These are phyloP conservation scores for Papilio glaucus DNA, from an alignment of 1,140 invertebrate species.

Conservation along the genomic window DNA sequence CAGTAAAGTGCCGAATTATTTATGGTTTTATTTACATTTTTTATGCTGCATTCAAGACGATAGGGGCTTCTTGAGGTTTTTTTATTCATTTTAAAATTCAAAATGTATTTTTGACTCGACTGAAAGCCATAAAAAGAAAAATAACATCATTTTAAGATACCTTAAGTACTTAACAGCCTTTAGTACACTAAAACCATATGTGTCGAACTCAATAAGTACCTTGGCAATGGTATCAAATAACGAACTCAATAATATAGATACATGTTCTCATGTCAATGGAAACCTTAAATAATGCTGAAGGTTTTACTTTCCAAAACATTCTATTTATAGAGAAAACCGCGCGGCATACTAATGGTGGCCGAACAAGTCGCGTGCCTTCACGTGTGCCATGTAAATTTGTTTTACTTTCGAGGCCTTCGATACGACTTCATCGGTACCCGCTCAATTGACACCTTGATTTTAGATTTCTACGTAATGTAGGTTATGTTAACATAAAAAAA, in stretches of 20 bases:
- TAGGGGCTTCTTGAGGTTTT: background rate
- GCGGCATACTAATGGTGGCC: background rate
- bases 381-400: slow-evolving; percentile 33
- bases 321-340: slow-evolving; percentile 16
- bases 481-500: slow-evolving; percentile 4
- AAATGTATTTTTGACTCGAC: background rate
- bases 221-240: too few species aligned
- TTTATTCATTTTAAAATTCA: background rate
- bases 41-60: background rate
- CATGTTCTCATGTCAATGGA: background rate
- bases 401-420: slow-evolving; percentile 34
- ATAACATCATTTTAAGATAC: background rate
- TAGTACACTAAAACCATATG: background rate
- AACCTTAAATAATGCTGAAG: background rate
- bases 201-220: background rate
- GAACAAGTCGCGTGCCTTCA: slow-evolving; percentile 16
- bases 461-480: background rate
- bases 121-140: background rate
- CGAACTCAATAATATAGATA: background rate
- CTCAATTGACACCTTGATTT: slow-evolving; percentile 3
- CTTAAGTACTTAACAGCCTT: background rate
- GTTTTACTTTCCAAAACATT: slow-evolving; percentile 32
- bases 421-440: background rate
- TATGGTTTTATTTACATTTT: slow-evolving; percentile 14
- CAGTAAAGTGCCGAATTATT: slow-evolving; percentile 20